Evolutionary conservation across 2,797 vertebrate species (phyloP), one percentile per base, ranked within the genome.

Genomic region (Danio aesculapii): DNA sequence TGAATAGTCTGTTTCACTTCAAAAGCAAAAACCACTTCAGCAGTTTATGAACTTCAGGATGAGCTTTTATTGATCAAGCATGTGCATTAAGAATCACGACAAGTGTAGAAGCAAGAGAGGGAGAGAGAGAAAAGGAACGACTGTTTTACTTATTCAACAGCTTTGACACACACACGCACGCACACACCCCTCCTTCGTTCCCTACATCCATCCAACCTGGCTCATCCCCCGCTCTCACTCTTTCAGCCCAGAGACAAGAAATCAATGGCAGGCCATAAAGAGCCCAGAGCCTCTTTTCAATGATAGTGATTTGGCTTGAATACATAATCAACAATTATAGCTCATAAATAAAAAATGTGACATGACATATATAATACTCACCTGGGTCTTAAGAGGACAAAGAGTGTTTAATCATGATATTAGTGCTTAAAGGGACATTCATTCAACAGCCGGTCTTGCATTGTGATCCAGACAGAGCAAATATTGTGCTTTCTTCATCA

Each of bases 11-110:
- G 17, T 63, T 62, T 53, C 61, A 70, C 64, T 46, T 81, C 88
- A 58, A 89, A 87, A 90, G 86, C 76, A 92, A 87, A 89, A 84
- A 89, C 82, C 84, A 90, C 88, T 90, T 90, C 87, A 91, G 88
- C 88, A 87, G 81, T 89, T 91, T 87, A 85, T 89, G 85, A 88
- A 91, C 84, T 87, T 91, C 84, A 86, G 81, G 81, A 91, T 86
- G 84, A 88, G 83, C 68, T 86, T 93, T 92, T 93, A 93, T 93
- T 93, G 88, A 92, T 92, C 84, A 89, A 58, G 86, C 75, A 71
- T 88, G 74, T 89, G 74, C 86, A 88, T 89, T 84, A 86, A 79
- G 67, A 87, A 82, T 86, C 82, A 78, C 9, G 78, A 84, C 81
- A 84, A 80, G 81, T 46, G 61, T 53, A 52, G 30, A 41, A 77